Percentiles rank a stretch among this genome's conserved stretches.
Conservation (phyloP, 2,113 vertebrate genomes). For the Lampris incognitus region DNA sequence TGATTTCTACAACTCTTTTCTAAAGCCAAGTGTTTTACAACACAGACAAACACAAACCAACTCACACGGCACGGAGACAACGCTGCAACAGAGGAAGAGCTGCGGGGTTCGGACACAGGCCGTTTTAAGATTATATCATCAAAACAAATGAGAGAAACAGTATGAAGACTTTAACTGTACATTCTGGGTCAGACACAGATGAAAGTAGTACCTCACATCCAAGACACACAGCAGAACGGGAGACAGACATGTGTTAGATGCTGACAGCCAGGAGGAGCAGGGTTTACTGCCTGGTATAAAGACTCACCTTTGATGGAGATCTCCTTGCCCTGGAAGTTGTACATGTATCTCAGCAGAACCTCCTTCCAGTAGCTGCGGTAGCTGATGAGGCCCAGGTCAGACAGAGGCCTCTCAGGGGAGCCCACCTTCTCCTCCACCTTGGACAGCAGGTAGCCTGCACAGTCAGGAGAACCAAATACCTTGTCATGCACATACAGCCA, state of each 20-base stretch:
- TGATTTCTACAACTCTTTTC: too few species aligned
- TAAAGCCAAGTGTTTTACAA: not conserved
- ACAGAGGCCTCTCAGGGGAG: slow-evolving; percentile 94
- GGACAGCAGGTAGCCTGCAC: slow-evolving; percentile 93
- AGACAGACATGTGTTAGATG: too few species aligned
- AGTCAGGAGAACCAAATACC: not conserved
- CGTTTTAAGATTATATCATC: too few species aligned
- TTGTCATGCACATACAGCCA: too few species aligned
- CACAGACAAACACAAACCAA: not conserved
- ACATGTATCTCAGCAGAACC: slow-evolving; percentile 94
- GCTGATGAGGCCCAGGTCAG: slow-evolving; percentile 97
- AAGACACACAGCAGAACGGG: too few species aligned
- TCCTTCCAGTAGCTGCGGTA: slow-evolving; percentile 99
- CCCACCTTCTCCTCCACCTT: slow-evolving; percentile 99
- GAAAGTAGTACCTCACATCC: too few species aligned
- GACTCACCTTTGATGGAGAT: slow-evolving; percentile 95
- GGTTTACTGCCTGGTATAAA: too few species aligned
- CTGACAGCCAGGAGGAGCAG: too few species aligned
- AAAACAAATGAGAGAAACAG: too few species aligned
- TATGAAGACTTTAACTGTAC: too few species aligned
- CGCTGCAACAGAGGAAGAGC: not conserved
- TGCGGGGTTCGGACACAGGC: too few species aligned
- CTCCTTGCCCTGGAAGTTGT: slow-evolving; percentile 98
- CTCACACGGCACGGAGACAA: not conserved
- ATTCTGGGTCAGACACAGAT: too few species aligned